Conservation (phyloP, 2,888 invertebrate species). For the Microchrysa polita region DNA sequence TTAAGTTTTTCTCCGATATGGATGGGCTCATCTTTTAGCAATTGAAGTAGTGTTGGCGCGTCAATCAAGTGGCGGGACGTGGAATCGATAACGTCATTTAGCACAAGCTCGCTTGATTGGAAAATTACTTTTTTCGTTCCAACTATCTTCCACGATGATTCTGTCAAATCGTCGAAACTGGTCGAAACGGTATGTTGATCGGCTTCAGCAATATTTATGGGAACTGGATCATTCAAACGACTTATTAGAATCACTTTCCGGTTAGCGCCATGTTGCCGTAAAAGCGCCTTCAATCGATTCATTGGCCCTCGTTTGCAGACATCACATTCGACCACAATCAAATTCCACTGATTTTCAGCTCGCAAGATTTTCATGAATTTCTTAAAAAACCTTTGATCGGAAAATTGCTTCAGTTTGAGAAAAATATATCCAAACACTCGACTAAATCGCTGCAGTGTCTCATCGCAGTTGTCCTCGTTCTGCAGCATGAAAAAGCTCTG, state of each 20-base stretch:
- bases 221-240: too few relatives aligned
- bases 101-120: background rate
- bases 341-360: background rate
- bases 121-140: background rate
- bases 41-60: background rate
- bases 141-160: background rate
- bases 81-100: background rate
- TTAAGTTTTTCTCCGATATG: background rate
- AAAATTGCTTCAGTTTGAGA: background rate
- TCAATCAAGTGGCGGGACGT: background rate
- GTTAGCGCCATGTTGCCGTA: background rate
- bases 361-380: background rate
- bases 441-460: background rate
- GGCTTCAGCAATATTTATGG: too few relatives aligned
- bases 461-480: background rate
- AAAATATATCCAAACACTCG: constrained; percentile 31
- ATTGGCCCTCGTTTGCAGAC: too few relatives aligned
- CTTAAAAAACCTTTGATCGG: background rate
- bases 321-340: constrained; percentile 16
- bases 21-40: background rate
- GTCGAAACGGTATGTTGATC: background rate
- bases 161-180: background rate
- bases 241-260: constrained; percentile 24
- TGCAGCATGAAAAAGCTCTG: constrained; percentile 11
- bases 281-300: background rate